A percentile compares a stretch with the other conserved stretches of the same genome.
Evolutionary conservation across 2,888 invertebrate species (phyloP).

Genomic region (Epistrophe grossulariae): DNA sequence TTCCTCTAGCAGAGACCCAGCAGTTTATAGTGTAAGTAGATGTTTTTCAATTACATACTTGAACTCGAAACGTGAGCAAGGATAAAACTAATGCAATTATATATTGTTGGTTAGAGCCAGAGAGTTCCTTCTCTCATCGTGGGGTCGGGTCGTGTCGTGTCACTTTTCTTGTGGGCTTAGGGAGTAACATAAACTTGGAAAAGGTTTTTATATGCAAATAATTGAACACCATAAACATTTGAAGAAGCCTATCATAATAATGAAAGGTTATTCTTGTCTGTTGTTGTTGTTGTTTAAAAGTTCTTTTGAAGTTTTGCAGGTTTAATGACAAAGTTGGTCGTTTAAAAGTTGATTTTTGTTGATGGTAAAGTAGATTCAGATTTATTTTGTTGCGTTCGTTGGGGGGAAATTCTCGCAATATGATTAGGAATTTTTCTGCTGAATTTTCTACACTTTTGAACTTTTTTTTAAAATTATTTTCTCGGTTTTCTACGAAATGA

Average conservation of each 20-base stretch:
- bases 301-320: not conserved
- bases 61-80: constrained; percentile 32
- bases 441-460: no score
- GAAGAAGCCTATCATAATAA: constrained; percentile 22
- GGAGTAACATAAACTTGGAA: constrained; percentile 3
- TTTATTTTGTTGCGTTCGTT: not conserved
- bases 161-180: constrained; percentile 2
- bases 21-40: constrained; percentile 42
- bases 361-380: not conserved
- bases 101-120: constrained; percentile 17
- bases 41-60: constrained; percentile 60
- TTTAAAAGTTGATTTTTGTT: not conserved
- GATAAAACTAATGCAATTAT: constrained; percentile 44
- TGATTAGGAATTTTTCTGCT: no score
- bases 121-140: constrained; percentile 2
- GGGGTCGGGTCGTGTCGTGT: no score
- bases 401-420: no score
- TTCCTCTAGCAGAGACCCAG: not conserved
- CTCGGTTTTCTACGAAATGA: no score
- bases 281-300: not conserved
- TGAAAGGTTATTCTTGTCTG: constrained; percentile 23
- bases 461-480: no score
- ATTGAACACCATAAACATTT: constrained; percentile 35
- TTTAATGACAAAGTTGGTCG: not conserved
- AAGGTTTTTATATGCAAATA: constrained; percentile 30